A percentile compares a stretch with the other conserved stretches of the same genome.
Conservation (phyloP, 2,113 vertebrate species). For the Eidolon helvum region DNA sequence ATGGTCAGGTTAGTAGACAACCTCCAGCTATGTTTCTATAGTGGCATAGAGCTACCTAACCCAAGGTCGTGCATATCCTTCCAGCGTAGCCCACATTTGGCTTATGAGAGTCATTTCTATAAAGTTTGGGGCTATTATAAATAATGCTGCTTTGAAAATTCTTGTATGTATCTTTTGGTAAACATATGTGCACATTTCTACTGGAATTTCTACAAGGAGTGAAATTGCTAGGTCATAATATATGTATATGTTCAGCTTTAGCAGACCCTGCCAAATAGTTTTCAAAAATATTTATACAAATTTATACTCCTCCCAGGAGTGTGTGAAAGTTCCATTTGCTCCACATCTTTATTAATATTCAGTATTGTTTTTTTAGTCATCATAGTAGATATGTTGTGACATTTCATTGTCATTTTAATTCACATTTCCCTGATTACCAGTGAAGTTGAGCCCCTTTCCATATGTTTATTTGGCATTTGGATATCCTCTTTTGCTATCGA, state of each 20-base stretch:
- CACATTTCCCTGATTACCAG: neutral
- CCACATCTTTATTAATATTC: neutral
- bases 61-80: neutral
- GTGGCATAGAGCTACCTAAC: neutral
- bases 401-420: conserved; percentile 17
- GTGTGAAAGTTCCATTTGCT: neutral
- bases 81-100: neutral
- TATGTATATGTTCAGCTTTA: neutral
- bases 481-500: neutral
- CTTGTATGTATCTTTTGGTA: neutral
- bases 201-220: neutral
- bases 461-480: neutral
- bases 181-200: neutral
- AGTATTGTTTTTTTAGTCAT: neutral
- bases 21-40: neutral
- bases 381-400: neutral
- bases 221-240: neutral
- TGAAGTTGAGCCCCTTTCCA: neutral
- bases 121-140: neutral
- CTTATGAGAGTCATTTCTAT: neutral
- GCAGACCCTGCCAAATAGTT: neutral
- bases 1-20: neutral
- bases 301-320: neutral
- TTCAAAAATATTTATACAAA: conserved; percentile 10
- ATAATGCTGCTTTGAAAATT: conserved; percentile 16